Evolutionary conservation across 1,140 invertebrate species (phyloP).

Genomic region (Diachasmimorpha longicaudata): DNA sequence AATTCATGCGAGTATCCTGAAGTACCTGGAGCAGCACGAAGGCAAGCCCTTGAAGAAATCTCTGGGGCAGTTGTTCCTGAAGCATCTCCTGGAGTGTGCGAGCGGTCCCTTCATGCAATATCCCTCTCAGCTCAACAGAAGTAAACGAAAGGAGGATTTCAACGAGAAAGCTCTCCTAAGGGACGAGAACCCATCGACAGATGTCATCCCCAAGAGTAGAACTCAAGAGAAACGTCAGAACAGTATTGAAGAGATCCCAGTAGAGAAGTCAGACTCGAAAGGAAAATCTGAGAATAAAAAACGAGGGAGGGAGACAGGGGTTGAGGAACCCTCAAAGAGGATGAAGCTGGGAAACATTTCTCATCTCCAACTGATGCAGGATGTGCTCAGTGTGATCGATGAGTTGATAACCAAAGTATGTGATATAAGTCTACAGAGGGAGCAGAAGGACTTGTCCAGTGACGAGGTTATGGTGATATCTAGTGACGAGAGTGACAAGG

Average conservation of each 20-base stretch:
- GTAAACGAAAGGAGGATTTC: constrained; percentile 34
- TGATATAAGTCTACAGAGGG: constrained; percentile 34
- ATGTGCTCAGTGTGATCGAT: constrained; percentile 56
- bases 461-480: constrained; percentile 51
- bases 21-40: constrained; percentile 78
- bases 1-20: constrained; percentile 85
- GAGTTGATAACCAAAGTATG: constrained; percentile 58
- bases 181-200: not conserved
- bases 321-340: constrained; percentile 42
- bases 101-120: constrained; percentile 58
- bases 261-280: constrained; percentile 33
- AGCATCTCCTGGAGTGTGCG: constrained; percentile 53
- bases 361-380: constrained; percentile 58
- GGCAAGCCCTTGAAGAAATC: constrained; percentile 60
- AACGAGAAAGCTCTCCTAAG: constrained; percentile 3
- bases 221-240: constrained; percentile 34
- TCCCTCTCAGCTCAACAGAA: constrained; percentile 52
- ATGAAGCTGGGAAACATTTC: constrained; percentile 50
- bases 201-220: constrained; percentile 12
- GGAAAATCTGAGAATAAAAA: constrained; percentile 36
- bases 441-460: constrained; percentile 6
- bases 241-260: constrained; percentile 43
- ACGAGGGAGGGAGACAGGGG: constrained; percentile 31
- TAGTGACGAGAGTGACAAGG: constrained; percentile 53
- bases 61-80: constrained; percentile 48